These are phyloP conservation scores for Pycnonotus jocosus DNA, from an alignment of 2,113 vertebrate genomes.

Conservation along the genomic window DNA sequence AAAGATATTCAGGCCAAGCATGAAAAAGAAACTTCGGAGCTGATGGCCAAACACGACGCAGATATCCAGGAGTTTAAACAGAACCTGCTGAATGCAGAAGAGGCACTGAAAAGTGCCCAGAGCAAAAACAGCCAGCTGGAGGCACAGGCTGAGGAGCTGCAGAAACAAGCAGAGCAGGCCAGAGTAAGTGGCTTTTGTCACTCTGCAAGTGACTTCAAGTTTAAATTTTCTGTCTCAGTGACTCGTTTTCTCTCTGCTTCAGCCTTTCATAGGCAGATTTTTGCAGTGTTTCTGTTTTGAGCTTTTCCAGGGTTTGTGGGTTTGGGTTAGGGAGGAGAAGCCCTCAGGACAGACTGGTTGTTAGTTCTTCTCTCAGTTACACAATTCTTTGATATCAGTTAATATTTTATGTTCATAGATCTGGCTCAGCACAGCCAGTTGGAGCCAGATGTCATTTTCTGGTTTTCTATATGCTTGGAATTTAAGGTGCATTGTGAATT, in stretches of 20 bases:
- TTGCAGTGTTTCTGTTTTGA: not conserved
- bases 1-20: conserved; percentile 77
- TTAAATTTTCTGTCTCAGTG: not conserved
- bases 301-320: not conserved
- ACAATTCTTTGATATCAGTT: not conserved
- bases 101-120: conserved; percentile 67
- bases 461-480: not conserved
- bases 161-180: conserved; percentile 78
- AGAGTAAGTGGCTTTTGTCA: conserved; percentile 70
- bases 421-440: not conserved
- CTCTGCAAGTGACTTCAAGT: not conserved
- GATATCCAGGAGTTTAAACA: conserved; percentile 66
- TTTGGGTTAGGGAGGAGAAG: not conserved
- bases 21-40: conserved; percentile 70
- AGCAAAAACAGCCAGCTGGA: conserved; percentile 70
- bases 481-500: not conserved
- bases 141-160: conserved; percentile 77
- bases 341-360: not conserved
- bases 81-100: conserved; percentile 65
- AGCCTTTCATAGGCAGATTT: not conserved
- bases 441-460: not conserved
- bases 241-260: not conserved
- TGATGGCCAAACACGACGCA: conserved; percentile 69
- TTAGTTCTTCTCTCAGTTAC: not conserved
- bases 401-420: not conserved